Evolutionary conservation across 2,797 vertebrate genomes (phyloP), one percentile per base, ranked within the genome.

Genomic region (Lepus townsendii): DNA sequence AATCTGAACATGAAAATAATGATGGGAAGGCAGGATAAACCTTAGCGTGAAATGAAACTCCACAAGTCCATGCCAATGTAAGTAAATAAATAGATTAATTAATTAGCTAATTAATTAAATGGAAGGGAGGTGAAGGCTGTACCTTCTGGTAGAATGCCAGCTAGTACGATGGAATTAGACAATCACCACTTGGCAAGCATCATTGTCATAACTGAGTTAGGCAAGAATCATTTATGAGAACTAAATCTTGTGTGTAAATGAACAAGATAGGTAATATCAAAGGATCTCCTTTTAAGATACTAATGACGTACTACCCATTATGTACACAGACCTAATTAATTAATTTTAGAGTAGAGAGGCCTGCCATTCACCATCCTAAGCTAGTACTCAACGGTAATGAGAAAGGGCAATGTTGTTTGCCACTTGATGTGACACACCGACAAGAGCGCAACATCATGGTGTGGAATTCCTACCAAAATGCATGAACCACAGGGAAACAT

Each of bases 81-180:
- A 93, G 47, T 38, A 86, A 83, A 72, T 38, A 86, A 83, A 72
- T 63, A 20, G 62, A 83, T 91, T 10, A 32, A 73, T 50, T 26
- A 38, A 82, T 35, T 32, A 79, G 17, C 60, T 78, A 68, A 54
- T 54, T 93, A 80, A 73, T 50, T 82, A 84, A 57, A 12, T 32
- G 26, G 6, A 85, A 88, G 6, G 68, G 24, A 83, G 2, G 26
- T 14, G 63, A 78, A 93, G 85, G 9, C 10, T 90, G 22, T 62
- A 63, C 8, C 4, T 72, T 65, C 30, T 82, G 62, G 52, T 32
- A 83, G 35, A 83, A 91, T 3, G 7, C 30, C 78, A 71, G 35
- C 66, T 84, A 92, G 32, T 16, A 73, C 73, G 52, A n/a, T 20
- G 6, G 72, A 90, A 79, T 60, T 79, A 79, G 78, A 88, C 69